phyloP scores from a whole-genome alignment of 2,888 invertebrate genomes.

The Apamea epomidion region DNA sequence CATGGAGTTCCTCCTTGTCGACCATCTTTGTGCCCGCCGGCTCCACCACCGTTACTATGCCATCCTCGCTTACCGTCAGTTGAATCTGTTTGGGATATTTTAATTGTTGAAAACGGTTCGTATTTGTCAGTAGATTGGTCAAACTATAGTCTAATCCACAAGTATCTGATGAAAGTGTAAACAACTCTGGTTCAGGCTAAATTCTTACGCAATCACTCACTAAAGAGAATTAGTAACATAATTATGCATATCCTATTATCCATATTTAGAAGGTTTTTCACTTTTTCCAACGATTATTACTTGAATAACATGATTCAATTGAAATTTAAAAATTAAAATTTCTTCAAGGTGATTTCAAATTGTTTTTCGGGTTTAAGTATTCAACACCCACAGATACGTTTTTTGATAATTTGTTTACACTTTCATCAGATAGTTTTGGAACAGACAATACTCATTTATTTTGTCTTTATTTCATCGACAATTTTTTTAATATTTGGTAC shows the following conservation, averaged over 20 bases:
- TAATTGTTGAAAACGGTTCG: background rate
- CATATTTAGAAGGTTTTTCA: background rate
- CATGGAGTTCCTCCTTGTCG: conserved; percentile 87
- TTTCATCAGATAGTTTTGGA: background rate
- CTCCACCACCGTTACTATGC: conserved; percentile 90
- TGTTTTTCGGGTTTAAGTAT: background rate
- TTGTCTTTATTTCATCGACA: no score
- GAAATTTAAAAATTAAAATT: background rate
- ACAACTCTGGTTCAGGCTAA: background rate
- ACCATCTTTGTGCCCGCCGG: conserved; percentile 87
- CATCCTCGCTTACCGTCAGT: conserved; percentile 89
- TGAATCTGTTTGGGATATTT: conserved; percentile 80
- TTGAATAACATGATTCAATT: background rate
- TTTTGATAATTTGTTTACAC: background rate
- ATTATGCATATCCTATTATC: background rate
- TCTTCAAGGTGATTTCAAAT: background rate
- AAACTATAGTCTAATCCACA: conserved; percentile 1
- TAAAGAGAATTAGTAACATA: background rate
- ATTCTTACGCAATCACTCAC: background rate
- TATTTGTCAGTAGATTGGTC: background rate
- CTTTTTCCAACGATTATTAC: background rate
- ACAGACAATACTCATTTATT: background rate
- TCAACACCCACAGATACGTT: background rate
- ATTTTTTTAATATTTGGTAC: background rate
- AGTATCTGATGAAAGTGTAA: background rate